phyloP scores from a whole-genome alignment of 2,888 invertebrate genomes.

The Trachelus troglodyta region DNA sequence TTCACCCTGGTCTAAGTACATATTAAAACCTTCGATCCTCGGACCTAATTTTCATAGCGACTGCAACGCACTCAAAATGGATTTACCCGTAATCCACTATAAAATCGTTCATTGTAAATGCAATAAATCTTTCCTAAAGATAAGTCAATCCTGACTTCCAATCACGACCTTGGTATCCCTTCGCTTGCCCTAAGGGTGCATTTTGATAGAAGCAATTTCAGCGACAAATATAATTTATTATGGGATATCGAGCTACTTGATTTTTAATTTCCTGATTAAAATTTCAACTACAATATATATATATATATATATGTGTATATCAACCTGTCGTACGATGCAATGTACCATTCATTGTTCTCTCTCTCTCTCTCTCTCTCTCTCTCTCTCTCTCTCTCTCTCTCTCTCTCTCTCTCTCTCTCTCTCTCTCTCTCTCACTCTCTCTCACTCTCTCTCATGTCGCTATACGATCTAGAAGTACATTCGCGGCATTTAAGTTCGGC shows the following conservation, averaged over 20 bases:
- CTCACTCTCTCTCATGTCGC: not conserved
- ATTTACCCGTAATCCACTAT: not conserved
- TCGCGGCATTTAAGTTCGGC: not conserved
- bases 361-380: too few relatives aligned
- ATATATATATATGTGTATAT: not conserved
- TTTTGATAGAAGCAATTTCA: not conserved
- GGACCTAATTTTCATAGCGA: not conserved
- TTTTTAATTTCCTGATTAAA: not conserved
- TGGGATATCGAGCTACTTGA: not conserved
- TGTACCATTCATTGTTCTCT: not conserved
- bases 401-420: not conserved
- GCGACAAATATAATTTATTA: not conserved
- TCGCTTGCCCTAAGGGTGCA: not conserved
- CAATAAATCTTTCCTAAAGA: not conserved
- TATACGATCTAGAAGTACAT: not conserved
- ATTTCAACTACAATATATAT: not conserved
- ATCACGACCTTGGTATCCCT: not conserved
- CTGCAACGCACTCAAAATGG: not conserved
- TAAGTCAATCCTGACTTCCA: not conserved
- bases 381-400: too few relatives aligned
- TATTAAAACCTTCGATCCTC: not conserved
- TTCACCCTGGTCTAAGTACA: not conserved
- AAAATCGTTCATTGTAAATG: not conserved
- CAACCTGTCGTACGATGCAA: not conserved
- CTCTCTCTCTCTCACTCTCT: too few relatives aligned